Base-by-base conservation (phyloP, 2,113 vertebrate genomes). In the Melospiza melodia region DNA sequence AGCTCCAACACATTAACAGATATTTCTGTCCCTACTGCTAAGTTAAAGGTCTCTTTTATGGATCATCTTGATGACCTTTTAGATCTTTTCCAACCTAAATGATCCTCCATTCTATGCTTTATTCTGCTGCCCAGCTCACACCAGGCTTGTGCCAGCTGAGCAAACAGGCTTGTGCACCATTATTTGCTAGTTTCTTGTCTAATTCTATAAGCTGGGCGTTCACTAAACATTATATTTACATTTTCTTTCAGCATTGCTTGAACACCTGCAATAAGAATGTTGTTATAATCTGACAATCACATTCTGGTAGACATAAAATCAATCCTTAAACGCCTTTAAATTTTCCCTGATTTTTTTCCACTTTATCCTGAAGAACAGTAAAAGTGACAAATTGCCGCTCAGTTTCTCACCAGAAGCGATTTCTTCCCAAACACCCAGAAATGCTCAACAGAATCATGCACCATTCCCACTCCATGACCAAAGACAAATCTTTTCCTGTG, bases 331-430 rank as follows among this genome's bases (percentile, higher is more conserved):
- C 35, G 81, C 57, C 24, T 69, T 16, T 71, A 48, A 80, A 67
- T 93, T 89, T 94, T 81, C 27, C 11, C 27, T 59, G 12, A 5
- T 86, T 88, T 94, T 94, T 37, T 76, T 77, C 59, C 18, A 43
- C 43, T 92, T 88, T 63, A 59, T 77, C 19, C 59, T 89, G 43
- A 66, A 86, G 76, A 93, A 71, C 1, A 7, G 48, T 71, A 86
- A 86, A 96, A 94, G n/a, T 84, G 90, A 90, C 51, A 58, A 91
- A 92, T 59, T 55, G 35, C 33, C 71, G 21, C 23, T 78, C 59
- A 72, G 18, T 52, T 80, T 73, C 55, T 67, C 79, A 63, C 37
- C 61, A 67, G 65, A 59, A 67, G 52, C 2, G 0, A 63, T 71
- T 89, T 83, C 33, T 89, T 67, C 43, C 37, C 43, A 48, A 88